Evolutionary conservation across 1,140 invertebrate species (phyloP), one percentile per base, ranked within the genome.

Genomic region (Drosophila azteca): DNA sequence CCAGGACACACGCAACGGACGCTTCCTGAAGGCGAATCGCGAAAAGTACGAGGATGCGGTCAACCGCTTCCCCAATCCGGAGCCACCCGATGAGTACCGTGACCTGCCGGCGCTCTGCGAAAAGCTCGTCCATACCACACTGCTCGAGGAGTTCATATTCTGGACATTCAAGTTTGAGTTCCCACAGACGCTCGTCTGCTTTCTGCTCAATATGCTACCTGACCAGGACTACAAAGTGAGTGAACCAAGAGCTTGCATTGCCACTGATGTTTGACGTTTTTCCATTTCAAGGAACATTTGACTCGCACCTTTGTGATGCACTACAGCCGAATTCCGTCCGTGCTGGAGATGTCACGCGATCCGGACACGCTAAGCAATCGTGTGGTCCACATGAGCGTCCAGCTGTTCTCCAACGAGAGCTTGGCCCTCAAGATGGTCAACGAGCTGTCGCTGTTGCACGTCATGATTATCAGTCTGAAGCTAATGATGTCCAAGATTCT

Each of bases 121-220:
- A 67, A 94, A 95, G 6, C 92, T 98, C 3, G 94, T 95, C 22
- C 97, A 99, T 92, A 95, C 94, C 50, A 98, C 96, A 0, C 95
- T 99, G 76, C 93, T 99, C 17, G 98, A 99, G 92, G 98, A 99
- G 93, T 94, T 99, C 57, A 96, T 99, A 72, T 99, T 99, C 93
- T 99, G 98, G 98, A 98, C 97, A 17, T 97, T 99, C 24, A 97
- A 97, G 90, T 98, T 97, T 92, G 98, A 99, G 92, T 99, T 99
- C 93, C 98, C 98, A 2, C 97, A 99, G 92, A 98, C 98, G 87
- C 94, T 99, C 41, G 97, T 99, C 9, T 99, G 98, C 88, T 95
- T 99, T 49, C 92, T 99, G n/a, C 93, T 99, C 11, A 98, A 99
- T 91, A 97, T 99, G 95, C 93, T 99, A 61, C 98, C 98, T 3